Evolutionary conservation across 2,888 invertebrate genomes (phyloP).

Genomic region (Parnassius apollo): DNA sequence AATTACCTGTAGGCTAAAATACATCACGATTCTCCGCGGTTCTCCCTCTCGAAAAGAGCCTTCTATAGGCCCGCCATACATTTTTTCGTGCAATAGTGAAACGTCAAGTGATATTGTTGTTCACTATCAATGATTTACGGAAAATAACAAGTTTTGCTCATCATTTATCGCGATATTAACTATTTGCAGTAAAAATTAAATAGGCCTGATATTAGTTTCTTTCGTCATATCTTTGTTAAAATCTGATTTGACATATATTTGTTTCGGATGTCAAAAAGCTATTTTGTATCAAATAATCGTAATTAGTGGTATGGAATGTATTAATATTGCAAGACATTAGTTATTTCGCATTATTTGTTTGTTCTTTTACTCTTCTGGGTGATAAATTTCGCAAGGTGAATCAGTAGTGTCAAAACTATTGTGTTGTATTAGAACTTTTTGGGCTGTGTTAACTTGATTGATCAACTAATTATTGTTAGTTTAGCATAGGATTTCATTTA

Average conservation of each 20-base stretch:
- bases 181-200: conserved; percentile 30
- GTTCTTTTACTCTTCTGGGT: neutral
- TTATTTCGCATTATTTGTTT: conserved; percentile 1
- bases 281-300: conserved; percentile 38
- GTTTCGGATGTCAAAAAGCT: conserved; percentile 48
- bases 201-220: neutral
- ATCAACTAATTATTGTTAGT: too few relatives aligned
- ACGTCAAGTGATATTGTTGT: conserved; percentile 71
- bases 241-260: conserved; percentile 47
- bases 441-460: too few relatives aligned
- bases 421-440: neutral
- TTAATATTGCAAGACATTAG: neutral
- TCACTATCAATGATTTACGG: conserved; percentile 44
- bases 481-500: neutral
- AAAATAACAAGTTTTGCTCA: conserved; percentile 33
- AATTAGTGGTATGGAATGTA: conserved; percentile 16
- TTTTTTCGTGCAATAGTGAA: conserved; percentile 72
- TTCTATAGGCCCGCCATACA: conserved; percentile 74
- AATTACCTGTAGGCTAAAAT: conserved; percentile 4
- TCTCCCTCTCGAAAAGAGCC: conserved; percentile 39
- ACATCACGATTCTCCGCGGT: conserved; percentile 27
- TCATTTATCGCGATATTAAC: conserved; percentile 30
- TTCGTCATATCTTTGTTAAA: conserved; percentile 19
- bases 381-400: neutral
- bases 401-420: conserved; percentile 10